Evolutionary conservation across 2,797 vertebrate species (phyloP).

Genomic region (Macropodus opercularis): DNA sequence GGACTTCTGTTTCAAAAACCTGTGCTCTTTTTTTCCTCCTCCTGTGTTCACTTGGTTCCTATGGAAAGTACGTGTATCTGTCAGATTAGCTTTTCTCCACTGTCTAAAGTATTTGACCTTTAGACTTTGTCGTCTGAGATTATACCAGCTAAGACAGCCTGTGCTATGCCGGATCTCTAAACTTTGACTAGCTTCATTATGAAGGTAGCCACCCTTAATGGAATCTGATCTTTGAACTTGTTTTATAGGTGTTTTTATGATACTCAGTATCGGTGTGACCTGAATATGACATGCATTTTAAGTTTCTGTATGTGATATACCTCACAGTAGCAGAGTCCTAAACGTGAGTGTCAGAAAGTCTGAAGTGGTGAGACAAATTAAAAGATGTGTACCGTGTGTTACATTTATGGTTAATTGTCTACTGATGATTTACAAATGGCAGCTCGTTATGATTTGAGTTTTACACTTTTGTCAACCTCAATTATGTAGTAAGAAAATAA

Average conservation of each 20-base stretch:
- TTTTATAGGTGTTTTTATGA: constrained; percentile 52
- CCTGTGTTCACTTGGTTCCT: constrained; percentile 14
- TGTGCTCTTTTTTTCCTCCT: neutral
- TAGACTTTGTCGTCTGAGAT: constrained; percentile 17
- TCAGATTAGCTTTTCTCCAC: neutral
- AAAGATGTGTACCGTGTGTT: neutral
- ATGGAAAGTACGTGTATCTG: constrained; percentile 14
- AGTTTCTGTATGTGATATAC: constrained; percentile 4
- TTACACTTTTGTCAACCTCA: neutral
- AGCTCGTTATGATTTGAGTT: neutral
- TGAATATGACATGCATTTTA: constrained; percentile 31
- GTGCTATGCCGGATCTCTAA: constrained; percentile 10
- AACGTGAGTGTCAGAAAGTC: neutral
- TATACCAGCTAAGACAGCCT: neutral
- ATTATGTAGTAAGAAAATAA: neutral
- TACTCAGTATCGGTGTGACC: constrained; percentile 45
- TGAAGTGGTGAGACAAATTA: neutral
- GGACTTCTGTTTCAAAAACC: neutral
- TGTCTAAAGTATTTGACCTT: neutral
- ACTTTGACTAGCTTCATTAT: constrained; percentile 36
- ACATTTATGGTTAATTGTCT: constrained; percentile 1
- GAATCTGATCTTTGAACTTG: constrained; percentile 73
- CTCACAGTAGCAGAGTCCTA: constrained; percentile 3
- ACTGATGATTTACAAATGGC: too few species aligned
- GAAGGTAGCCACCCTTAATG: constrained; percentile 19